Base-by-base conservation (phyloP, 2,797 vertebrate species). In the Pseudochaenichthys georgianus region DNA sequence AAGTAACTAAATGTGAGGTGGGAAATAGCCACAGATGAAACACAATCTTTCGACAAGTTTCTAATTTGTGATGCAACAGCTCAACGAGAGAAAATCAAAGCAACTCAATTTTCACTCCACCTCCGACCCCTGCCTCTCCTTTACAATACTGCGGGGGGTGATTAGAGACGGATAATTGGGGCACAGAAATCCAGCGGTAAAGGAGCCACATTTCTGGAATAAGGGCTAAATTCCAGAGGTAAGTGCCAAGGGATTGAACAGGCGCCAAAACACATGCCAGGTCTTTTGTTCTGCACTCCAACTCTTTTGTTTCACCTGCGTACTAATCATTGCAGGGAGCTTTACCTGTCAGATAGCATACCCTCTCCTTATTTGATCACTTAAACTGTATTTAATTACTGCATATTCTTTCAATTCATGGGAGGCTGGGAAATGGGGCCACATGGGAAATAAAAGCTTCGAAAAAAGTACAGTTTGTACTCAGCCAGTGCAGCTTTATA, bases 281-380 rank as follows among this genome's bases (percentile, higher is more conserved):
- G 47, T 59, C 88, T 86, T 85, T 87, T 88, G 87, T 87, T 87
- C 85, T 73, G 74, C 70, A 62, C 70, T 70, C 61, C 11, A 1
- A 64, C 23, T 78, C 83, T 81, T 91, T 87, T 88, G 85, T 87
- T 92, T 90, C 88, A 89, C 88, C 87, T 85, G 79, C 83, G 84
- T 43, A 87, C 28, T 57, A 11, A 86, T 88, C 85, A 90, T 91
- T 88, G 91, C 75, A 38, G 64, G 54, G 81, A 85, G 79, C 83
- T 87, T 87, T 84, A 85, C 81, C 89, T 89, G 90, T 91, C 89
- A 91, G 67, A 75, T 19, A 69, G 69, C 75, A 88, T 87, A 80
- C n/a, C 54, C 63, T 70, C 41, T 71, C 70, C 46, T 50, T 46
- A 82, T 80, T 82, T 86, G 83, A 91, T 87, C 62, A 81, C 72